Base-by-base conservation (phyloP, 2,888 invertebrate species). In the Lochmaea capreae region DNA sequence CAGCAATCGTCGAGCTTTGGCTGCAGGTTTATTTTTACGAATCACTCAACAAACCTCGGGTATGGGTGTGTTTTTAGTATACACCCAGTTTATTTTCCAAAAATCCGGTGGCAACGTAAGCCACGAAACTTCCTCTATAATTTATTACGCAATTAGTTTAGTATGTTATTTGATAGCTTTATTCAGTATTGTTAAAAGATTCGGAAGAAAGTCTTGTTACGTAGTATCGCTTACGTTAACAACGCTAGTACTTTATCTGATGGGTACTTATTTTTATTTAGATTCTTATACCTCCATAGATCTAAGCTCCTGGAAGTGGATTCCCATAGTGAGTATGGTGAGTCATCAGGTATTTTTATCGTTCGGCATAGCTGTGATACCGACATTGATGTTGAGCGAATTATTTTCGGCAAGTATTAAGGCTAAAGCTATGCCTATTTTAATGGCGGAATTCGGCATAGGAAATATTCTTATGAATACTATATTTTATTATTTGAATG, bases 71-170 rank as follows among this genome's bases (percentile, higher is more conserved):
- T 83, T 86, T 75, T 73, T 77, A 3, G 77, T 81, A 0, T 84
- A 85, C 66, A 81, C 83, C 0, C 84, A 85, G 67, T 80, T 80
- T 39, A 83, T 87, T 66, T 87, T 87, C 73, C 77, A 81, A 59
- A 81, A 83, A 79, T 82, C 85, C 11, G 85, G 84, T 39, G 84
- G 84, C 11, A 78, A 81, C 65, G 72, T 86, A 2, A 81, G 81
- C 4, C 80, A 84, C 12, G 82, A 80, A 71, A 74, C 78, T 4
- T 83, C 84, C 4, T 79, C 85, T 3, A 85, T 85, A 18, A 82
- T 85, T 11, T 83, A 63, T 16, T 66, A 81, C 46, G 80, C 79
- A 6, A 72, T 79, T 3, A 67, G 78, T 22, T 76, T 79, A 49
- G 63, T 77, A 4, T 57, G 78, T 39, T 76, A 78, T 61, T 62